Evolutionary conservation across 2,113 vertebrate species (phyloP), one percentile per base, ranked within the genome.

Genomic region (Peromyscus polionotus): DNA sequence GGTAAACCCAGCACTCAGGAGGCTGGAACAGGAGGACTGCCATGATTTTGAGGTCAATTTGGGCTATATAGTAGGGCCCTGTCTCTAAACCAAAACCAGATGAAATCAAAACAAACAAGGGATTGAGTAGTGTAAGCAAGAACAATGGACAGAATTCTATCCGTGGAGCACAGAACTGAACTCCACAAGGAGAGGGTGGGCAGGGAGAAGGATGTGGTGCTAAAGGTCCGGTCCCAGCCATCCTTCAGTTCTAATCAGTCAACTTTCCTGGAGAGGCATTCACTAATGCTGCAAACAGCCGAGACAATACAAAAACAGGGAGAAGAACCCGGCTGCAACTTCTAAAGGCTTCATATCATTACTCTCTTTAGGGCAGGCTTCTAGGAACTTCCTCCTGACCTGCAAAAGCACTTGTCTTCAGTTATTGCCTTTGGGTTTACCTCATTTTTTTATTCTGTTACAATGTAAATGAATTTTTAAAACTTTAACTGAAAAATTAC

Each of bases 381-480:
- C 83, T 45, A 42, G 51, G 42, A 72, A 93, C 45, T 39, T 77
- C 13, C 39, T 39, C n/a, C 36, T 87, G 36, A 51, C 36, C 73
- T 13, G 33, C 5, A 33, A 96, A 88, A 93, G 51, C 5, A 87
- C 8, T 59, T 96, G 54, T 48, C 81, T 90, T 86, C 86, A 94
- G 20, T 4, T 86, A 45, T 36, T 96, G 31, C 45, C 33, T 92
- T 75, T 19, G 45, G 45, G 36, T 86, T 95, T 73, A 95, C 42
- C 90, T 94, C 72, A 65, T 28, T 59, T 54, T 81, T 90, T 67
- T 80, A 28, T 80, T 76, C 24, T 54, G 4, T n/a, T 68, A 88
- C 39, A 90, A 94, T 76, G 73, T 31, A 94, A 93, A 51, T 81
- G 79, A 81, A 86, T 75, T 68, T 33, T 68, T 33, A 68, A 68